Evolutionary conservation across 2,888 invertebrate species (phyloP).

Genomic region (Argyresthia goedartella): DNA sequence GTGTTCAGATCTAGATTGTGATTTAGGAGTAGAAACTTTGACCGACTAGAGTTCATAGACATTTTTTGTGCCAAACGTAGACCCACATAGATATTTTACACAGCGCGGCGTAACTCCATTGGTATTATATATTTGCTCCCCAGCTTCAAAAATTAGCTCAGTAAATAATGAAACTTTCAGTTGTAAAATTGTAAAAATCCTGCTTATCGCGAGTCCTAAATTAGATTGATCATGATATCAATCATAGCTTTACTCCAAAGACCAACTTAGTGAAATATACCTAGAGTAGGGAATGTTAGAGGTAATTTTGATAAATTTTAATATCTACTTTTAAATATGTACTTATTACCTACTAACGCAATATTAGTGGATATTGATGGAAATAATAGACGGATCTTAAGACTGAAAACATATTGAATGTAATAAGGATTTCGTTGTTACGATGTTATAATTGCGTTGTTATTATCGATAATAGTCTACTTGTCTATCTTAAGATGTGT

Average conservation of each 20-base stretch:
- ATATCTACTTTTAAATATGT: conserved; percentile 2
- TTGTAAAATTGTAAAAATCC: too few species aligned
- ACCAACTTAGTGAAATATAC: conserved; percentile 6
- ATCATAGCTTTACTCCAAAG: conserved; percentile 7
- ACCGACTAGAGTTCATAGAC: too few species aligned
- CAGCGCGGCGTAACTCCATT: too few species aligned
- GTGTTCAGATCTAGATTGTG: too few species aligned
- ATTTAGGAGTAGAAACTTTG: too few species aligned
- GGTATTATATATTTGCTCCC: too few species aligned
- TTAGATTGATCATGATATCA: conserved; percentile 2
- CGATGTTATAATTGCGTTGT: conserved; percentile 17
- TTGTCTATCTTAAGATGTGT: conserved; percentile 48
- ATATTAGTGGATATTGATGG: conserved; percentile 16
- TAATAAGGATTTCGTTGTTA: conserved; percentile 26
- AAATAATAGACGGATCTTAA: conserved; percentile 60
- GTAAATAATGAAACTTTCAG: too few species aligned
- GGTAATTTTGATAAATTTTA: conserved; percentile 5
- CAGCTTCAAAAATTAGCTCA: too few species aligned
- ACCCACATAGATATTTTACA: too few species aligned
- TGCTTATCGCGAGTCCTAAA: too few species aligned
- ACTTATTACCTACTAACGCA: conserved; percentile 8
- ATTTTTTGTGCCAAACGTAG: too few species aligned
- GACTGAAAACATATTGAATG: conserved; percentile 31
- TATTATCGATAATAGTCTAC: conserved; percentile 10
- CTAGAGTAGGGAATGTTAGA: not conserved